A percentile compares a stretch with the other conserved stretches of the same genome.
Evolutionary conservation across 1,140 invertebrate genomes (phyloP).

Genomic region (Temnothorax longispinosus): DNA sequence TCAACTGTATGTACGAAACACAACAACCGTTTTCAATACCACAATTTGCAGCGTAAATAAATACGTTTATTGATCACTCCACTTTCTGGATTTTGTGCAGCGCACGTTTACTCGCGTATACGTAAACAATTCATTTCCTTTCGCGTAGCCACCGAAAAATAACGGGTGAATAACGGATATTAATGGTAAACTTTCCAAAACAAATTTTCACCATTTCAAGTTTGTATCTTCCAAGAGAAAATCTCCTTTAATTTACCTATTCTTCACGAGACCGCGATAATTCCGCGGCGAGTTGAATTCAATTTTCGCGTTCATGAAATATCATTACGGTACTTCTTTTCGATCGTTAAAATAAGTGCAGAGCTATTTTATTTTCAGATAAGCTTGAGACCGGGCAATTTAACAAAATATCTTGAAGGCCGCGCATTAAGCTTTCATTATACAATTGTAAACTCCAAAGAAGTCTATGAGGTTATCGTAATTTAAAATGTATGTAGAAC

Average conservation of each 20-base stretch:
- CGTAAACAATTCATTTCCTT: constrained; percentile 34
- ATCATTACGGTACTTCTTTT: neutral
- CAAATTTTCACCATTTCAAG: neutral
- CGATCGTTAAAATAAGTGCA: neutral
- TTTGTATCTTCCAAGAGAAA: neutral
- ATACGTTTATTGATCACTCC: constrained; percentile 53
- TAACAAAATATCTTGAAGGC: neutral
- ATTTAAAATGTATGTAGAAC: neutral
- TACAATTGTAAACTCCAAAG: neutral
- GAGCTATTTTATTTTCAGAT: constrained; percentile 13
- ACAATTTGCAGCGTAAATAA: constrained; percentile 45
- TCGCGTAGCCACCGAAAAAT: constrained; percentile 11
- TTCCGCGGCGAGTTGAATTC: neutral
- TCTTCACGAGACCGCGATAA: neutral
- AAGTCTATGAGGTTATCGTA: neutral
- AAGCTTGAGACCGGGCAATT: neutral
- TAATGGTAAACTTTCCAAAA: constrained; percentile 4
- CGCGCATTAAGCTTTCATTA: neutral
- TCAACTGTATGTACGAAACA: neutral
- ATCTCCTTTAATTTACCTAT: neutral
- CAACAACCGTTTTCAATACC: constrained; percentile 21
- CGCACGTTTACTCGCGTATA: constrained; percentile 23
- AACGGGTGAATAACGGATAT: constrained; percentile 6
- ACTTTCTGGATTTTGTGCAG: constrained; percentile 9
- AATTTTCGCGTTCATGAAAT: neutral